Base-by-base conservation (phyloP, 2,113 vertebrate species). In the Opisthocomus hoazin region DNA sequence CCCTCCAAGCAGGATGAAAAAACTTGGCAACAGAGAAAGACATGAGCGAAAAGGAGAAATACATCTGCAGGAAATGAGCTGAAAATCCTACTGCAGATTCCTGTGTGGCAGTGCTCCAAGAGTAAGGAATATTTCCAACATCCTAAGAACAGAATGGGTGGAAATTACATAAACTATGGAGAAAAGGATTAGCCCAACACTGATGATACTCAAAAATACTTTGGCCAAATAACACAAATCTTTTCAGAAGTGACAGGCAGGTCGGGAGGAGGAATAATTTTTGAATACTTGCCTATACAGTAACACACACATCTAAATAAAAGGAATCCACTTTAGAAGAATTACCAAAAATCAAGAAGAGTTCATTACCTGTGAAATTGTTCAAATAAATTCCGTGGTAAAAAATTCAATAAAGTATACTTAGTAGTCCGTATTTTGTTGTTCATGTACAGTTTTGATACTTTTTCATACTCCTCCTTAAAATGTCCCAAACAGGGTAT, bases 311-410 rank as follows among this genome's bases (percentile, higher is more conserved):
- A 64, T 51, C 50, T 86, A 70, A 56, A 78, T 21, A 68, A n/a
- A 77, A 78, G 22, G 10, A 82, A 79, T 66, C 20, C 2, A 54
- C 26, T 81, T 75, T 30, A 61, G 41, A 74, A 53, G 34, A 73
- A 71, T 30, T 50, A 76, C 5, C 45, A 65, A 41, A 70, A 61
- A 12, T 21, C 78, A 63, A 86, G 34, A 71, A 24, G 19, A 86
- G 27, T 26, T 83, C 43, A 91, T 92, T 96, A 99, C 99, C 99
- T 99, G 98, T 99, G 99, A 97, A 99, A 99, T 64, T 99, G 99
- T 97, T 99, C 98, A 96, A 99, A 99, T 56, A 99, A 97, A 97
- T 99, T 99, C 97, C 98, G 98, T 64, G 99, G 99, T 96, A 99
- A 98, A 96, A 99, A 99, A 68, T 98, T 99, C 96, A 98, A 82